phyloP scores from a whole-genome alignment of 2,888 invertebrate genomes.

The Nesidiocoris tenuis region DNA sequence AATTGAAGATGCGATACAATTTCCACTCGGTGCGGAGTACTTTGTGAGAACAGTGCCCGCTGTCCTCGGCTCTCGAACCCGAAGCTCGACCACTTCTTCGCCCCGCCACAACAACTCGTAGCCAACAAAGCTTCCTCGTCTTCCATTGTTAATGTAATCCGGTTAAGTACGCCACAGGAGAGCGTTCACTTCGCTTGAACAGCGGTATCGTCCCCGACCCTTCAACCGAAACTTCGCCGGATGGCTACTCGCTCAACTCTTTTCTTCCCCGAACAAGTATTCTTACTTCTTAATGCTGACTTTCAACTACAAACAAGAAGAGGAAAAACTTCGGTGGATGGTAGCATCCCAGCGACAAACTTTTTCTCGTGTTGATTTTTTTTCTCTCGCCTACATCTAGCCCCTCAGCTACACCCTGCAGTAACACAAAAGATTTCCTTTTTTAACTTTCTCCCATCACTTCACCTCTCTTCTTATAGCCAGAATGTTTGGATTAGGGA shows the following conservation, averaged over 20 bases:
- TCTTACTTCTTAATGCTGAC: conserved; percentile 39
- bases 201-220: not conserved
- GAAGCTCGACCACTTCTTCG: not conserved
- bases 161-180: conserved; percentile 25
- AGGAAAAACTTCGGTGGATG: conserved; percentile 28
- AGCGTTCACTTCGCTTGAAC: conserved; percentile 1
- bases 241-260: not conserved
- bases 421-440: conserved; percentile 26
- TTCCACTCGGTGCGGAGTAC: too few species aligned
- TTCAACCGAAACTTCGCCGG: not conserved
- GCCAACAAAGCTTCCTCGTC: not conserved
- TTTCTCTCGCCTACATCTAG: not conserved
- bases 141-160: conserved; percentile 39
- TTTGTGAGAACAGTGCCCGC: not conserved
- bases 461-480: not conserved
- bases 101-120: not conserved
- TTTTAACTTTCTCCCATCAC: not conserved
- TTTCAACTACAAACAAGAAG: conserved; percentile 36
- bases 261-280: conserved; percentile 32
- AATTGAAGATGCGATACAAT: too few species aligned
- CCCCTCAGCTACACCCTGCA: not conserved
- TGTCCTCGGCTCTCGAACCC: not conserved
- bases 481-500: conserved; percentile 19
- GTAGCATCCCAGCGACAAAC: not conserved
- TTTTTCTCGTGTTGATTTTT: not conserved